Evolutionary conservation across 2,113 vertebrate species (phyloP), one percentile per base, ranked within the genome.

Genomic region (Neotragus pygmaeus): DNA sequence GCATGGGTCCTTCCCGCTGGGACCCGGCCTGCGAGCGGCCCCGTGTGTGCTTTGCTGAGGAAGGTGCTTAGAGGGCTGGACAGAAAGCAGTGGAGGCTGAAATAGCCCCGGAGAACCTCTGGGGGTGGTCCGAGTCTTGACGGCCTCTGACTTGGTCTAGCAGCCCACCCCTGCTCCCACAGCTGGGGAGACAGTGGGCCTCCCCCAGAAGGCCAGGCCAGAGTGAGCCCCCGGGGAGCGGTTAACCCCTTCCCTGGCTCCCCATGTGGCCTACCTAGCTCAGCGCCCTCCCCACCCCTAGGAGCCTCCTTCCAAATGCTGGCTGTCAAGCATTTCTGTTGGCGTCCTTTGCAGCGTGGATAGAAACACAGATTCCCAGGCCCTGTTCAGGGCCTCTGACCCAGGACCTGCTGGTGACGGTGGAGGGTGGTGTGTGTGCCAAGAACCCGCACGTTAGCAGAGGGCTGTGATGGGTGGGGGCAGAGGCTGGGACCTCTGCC

Each of bases 161-260:
- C 51, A 58, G 75, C 33, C 8, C 51, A 10, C 5, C 23, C 7
- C 39, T 82, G 23, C 77, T 45, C 64, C 55, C 21, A 60, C 1
- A 5, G 53, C 64, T 33, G 78, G 28, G 27, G 53, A 53, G n/a
- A 8, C 28, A 36, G 49, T 14, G 49, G 43, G 39, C 14, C 62
- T 60, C 25, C 57, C 53, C 2, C 3, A 53, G 55, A 55, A 70
- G 55, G 73, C 39, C 30, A 19, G 58, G 73, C 39, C 45, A 45
- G 21, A 88, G 53, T 5, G 13, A 15, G 27, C 6, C 28, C 53
- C 4, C 0, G 0, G 1, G 39, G 23, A 70, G 23, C 2, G 0
- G 36, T 21, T 36, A 13, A 21, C 58, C 49, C 27, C 58, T 43
- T 33, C n/a, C 47, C 47, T 17, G 12, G 17, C n/a, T 66, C 25